phyloP scores from a whole-genome alignment of 2,888 invertebrate species.

The Barypeithes pellucidus region DNA sequence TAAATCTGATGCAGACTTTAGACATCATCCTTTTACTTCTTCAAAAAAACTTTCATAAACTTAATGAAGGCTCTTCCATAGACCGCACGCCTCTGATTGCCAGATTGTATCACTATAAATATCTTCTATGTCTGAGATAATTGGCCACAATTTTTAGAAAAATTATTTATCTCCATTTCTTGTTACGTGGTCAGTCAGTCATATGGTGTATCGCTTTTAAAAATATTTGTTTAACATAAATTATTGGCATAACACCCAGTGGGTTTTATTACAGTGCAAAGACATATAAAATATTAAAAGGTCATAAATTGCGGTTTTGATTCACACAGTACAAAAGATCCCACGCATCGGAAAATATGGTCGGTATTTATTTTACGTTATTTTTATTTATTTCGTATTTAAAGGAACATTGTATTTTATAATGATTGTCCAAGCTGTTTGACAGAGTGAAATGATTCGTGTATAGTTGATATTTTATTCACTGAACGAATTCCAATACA shows the following conservation, averaged over 20 bases:
- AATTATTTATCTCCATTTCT: constrained; percentile 2
- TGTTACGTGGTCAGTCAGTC: background rate
- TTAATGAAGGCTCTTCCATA: too few species aligned
- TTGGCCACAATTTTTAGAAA: background rate
- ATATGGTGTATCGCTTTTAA: constrained; percentile 45
- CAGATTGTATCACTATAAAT: too few species aligned
- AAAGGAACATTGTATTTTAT: background rate
- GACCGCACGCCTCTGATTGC: too few species aligned
- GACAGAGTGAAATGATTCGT: too few species aligned
- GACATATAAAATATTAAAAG: constrained; percentile 9
- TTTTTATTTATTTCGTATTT: background rate
- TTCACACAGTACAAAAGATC: constrained; percentile 37
- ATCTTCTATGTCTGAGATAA: too few species aligned
- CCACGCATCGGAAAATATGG: constrained; percentile 37
- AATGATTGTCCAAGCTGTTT: too few species aligned
- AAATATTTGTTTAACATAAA: constrained; percentile 42
- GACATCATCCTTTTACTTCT: too few species aligned
- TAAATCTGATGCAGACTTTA: too few species aligned
- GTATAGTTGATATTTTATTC: too few species aligned
- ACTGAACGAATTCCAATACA: too few species aligned
- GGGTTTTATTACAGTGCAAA: constrained; percentile 29
- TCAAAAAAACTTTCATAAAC: too few species aligned
- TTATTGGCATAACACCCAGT: constrained; percentile 36
- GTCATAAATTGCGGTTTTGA: constrained; percentile 30
- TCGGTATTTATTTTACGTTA: background rate